Base-by-base conservation (phyloP, 2,113 vertebrate species). In the Laticauda colubrina region DNA sequence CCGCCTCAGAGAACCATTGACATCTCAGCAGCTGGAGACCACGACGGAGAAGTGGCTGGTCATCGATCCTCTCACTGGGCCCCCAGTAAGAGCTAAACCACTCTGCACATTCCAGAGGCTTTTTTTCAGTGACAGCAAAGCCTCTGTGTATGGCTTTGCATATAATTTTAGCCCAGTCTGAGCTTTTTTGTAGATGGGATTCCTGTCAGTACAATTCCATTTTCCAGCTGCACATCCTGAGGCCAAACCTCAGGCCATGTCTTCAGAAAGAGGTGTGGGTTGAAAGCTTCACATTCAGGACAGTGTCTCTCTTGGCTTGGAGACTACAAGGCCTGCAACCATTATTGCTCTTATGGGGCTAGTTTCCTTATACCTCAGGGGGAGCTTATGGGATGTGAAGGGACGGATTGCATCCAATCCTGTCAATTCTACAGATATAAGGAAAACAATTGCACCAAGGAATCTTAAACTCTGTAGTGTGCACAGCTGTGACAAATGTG, bases 41-140 rank as follows among this genome's bases (percentile, higher is more conserved):
- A 96, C 97, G 5, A 99, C 98, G 0, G 98, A 99, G 97, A 98
- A 98, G 94, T 99, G 99, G 99, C 96, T 99, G 89, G 98, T 98
- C 75, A 96, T 99, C 0, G 98, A 98, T 54, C 97, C 98, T 0
- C 90, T 97, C 43, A 57, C 93, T 53, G 89, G 91, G 94, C 97
- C 95, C 91, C 96, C 56, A 93, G 92, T 95, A 95, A 95, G 64
- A n/a, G 3, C 43, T 10, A 10, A 45, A 11, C 6, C 6, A 45
- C 15, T 75, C 1, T 75, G 15, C 7, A 15, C 43, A 14, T 56
- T 61, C 24, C 14, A 51, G 10, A 48, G 29, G 12, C 26, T 92
- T 45, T 89, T 89, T 29, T 85, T 59, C 69, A 89, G 23, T 34
- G 15, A 81, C 34, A 55, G 15, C 87, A n/a, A 53, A 89, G 34